phyloP scores from a whole-genome alignment of 2,888 invertebrate genomes.

The Drosophila pseudotakahashii region DNA sequence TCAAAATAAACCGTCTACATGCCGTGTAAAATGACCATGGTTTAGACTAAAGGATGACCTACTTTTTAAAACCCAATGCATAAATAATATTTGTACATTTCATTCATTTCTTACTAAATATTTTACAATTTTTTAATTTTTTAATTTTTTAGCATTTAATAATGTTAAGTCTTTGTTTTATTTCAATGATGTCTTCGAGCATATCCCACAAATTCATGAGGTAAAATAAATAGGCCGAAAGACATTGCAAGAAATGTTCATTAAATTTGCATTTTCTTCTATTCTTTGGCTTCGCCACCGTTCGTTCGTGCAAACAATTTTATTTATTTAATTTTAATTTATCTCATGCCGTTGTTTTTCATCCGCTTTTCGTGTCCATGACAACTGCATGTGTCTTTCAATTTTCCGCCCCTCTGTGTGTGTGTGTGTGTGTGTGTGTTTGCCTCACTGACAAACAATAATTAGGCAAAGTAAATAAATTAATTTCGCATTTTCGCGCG shows the following conservation, averaged over 20 bases:
- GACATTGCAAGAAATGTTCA: constrained; percentile 22
- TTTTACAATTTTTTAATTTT: not conserved
- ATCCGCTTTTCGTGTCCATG: constrained; percentile 23
- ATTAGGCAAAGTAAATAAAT: constrained; percentile 72
- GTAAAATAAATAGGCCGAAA: constrained; percentile 6
- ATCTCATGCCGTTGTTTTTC: constrained; percentile 28
- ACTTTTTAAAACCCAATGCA: not conserved
- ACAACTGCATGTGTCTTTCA: constrained; percentile 14
- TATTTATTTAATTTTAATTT: constrained; percentile 56
- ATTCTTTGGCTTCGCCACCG: constrained; percentile 4
- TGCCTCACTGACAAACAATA: constrained; percentile 41
- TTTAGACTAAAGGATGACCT: not conserved
- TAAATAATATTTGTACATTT: too few relatives aligned
- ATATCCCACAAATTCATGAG: not conserved
- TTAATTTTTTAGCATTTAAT: too few relatives aligned
- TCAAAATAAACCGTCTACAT: constrained; percentile 9
- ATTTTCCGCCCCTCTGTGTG: constrained; percentile 4
- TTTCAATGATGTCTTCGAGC: not conserved
- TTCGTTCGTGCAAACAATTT: constrained; percentile 9
- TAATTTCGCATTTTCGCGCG: constrained; percentile 66
- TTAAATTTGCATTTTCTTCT: constrained; percentile 36
- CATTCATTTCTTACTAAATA: too few relatives aligned
- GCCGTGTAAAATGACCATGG: too few relatives aligned
- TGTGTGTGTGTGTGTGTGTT: not conserved
- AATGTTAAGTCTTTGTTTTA: not conserved